A percentile compares a stretch with the other conserved stretches of the same genome.
phyloP scores from a whole-genome alignment of 1,140 invertebrate genomes.

The Calliphora vicina region DNA sequence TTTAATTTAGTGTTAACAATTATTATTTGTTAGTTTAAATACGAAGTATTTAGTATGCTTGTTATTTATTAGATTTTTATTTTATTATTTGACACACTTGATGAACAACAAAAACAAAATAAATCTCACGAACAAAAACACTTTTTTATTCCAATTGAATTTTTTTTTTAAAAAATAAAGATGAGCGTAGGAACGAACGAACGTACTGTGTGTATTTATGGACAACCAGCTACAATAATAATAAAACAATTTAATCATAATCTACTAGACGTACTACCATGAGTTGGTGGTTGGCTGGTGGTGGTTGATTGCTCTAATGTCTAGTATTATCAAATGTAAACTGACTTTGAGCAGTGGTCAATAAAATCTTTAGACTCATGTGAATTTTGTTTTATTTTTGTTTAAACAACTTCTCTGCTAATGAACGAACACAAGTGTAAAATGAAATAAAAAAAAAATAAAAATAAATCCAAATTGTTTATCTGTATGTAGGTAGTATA shows the following conservation, averaged over 20 bases:
- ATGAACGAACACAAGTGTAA: slow-evolving; percentile 8
- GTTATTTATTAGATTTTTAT: background rate
- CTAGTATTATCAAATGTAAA: slow-evolving; percentile 10
- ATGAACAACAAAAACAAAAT: slow-evolving; percentile 4
- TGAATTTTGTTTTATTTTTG: background rate
- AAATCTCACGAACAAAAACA: background rate
- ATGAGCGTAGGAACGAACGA: background rate
- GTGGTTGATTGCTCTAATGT: background rate
- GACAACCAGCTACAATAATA: background rate
- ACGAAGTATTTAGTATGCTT: background rate
- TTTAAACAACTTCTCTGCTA: background rate
- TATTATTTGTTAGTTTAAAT: background rate
- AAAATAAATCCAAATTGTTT: background rate
- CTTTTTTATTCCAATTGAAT: background rate
- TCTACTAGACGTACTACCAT: background rate
- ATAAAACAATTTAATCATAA: background rate
- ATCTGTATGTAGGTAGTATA: background rate
- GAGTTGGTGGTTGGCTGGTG: background rate
- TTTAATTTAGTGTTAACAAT: background rate
- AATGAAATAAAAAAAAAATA: background rate
- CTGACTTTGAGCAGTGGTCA: background rate
- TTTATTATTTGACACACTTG: slow-evolving; percentile 30
- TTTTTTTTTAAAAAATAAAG: background rate
- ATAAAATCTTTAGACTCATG: slow-evolving; percentile 1
- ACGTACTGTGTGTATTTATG: background rate